phyloP scores from a whole-genome alignment of 2,797 vertebrate genomes.

The Karalla daura region DNA sequence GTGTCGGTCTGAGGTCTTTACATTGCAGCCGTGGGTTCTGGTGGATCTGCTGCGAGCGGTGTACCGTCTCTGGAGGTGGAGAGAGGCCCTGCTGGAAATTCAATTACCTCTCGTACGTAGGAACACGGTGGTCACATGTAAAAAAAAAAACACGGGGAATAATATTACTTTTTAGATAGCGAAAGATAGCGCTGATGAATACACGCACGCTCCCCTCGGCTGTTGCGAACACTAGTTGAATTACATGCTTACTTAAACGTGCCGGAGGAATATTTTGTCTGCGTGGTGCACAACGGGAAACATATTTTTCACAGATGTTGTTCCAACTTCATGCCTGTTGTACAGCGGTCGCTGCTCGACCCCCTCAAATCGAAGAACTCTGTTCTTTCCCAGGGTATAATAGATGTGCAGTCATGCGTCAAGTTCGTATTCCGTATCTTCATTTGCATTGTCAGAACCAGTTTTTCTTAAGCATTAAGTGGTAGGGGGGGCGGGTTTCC shows the following conservation, averaged over 20 bases:
- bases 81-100: constrained; percentile 82
- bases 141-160: constrained; percentile 56
- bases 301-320: constrained; percentile 59
- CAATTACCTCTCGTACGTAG: constrained; percentile 75
- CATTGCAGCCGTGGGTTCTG: constrained; percentile 68
- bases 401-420: constrained; percentile 44
- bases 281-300: constrained; percentile 42
- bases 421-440: constrained; percentile 27
- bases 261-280: constrained; percentile 30
- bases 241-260: constrained; percentile 40
- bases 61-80: constrained; percentile 54
- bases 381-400: constrained; percentile 36
- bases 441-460: constrained; percentile 41
- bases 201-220: constrained; percentile 47
- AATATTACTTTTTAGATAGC: constrained; percentile 66
- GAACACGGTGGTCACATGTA: constrained; percentile 65
- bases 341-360: constrained; percentile 40
- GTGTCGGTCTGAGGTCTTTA: constrained; percentile 68
- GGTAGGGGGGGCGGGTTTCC: constrained; percentile 2
- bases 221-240: constrained; percentile 35
- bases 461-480: constrained; percentile 5
- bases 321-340: constrained; percentile 56
- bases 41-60: constrained; percentile 69
- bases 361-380: constrained; percentile 41
- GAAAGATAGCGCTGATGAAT: constrained; percentile 64